Evolutionary conservation across 2,113 vertebrate genomes (phyloP), one percentile per base, ranked within the genome.

Genomic region (Phaethon lepturus): DNA sequence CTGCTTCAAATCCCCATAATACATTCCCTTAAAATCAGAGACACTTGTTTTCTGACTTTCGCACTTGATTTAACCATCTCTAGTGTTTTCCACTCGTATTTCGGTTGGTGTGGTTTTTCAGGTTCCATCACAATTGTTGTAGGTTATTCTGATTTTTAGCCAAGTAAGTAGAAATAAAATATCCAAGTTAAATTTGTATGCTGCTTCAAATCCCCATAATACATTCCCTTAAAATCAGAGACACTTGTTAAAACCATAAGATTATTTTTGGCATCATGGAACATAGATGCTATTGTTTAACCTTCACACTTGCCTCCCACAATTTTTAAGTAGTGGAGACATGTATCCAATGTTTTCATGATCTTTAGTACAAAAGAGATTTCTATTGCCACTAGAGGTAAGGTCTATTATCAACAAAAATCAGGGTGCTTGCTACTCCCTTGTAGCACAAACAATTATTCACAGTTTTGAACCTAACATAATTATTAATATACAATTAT

Each of bases 31-130:
- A 58, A 66, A 92, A 84, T 35, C 59, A 58, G 35, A 89, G 19
- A 20, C 20, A 40, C 35, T 40, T 0, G 0, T 78, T 88, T n/a
- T n/a, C n/a, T n/a, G n/a, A n/a, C n/a, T n/a, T n/a, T 73, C 40
- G 17, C 1, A 1, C 7, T 47, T 52, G 9, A 11, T 80, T 86
- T 73, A 86, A 77, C 28, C 17, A 13, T 38, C 5, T 72, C 35
- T 69, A 13, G 4, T 86, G 17, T 25, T 90, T 96, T 74, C 50
- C 3, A 4, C 11, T 74, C 1, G 0, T 42, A 29, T 80, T 80
- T 91, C 53, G 19, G 3, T 63, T 63, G 33, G 3, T 67, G n/a
- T 40, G 2, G 8, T 50, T 67, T 15, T 50, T 72, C 47, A 53
- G 7, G 6, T 68, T 93, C 28, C 22, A 38, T 69, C 28, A 68